A percentile compares a stretch with the other conserved stretches of the same genome.
These are phyloP conservation scores for Psix sp. DNA, from an alignment of 1,140 invertebrate species.

Conservation along the genomic window DNA sequence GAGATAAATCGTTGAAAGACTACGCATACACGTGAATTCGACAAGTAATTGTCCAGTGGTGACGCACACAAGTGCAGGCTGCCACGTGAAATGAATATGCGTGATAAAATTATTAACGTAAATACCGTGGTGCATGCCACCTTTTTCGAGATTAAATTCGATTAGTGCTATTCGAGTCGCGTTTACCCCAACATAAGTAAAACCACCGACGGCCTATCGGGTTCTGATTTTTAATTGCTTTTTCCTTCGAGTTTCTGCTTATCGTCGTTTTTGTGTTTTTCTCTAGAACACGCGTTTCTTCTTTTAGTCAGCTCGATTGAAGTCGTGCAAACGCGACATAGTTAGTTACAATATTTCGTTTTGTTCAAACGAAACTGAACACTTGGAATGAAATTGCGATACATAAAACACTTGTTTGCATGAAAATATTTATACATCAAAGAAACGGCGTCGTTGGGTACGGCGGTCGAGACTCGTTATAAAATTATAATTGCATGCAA, in stretches of 20 bases:
- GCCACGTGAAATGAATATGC: slow-evolving; percentile 53
- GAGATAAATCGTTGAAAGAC: slow-evolving; percentile 59
- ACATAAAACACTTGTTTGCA: too few relatives aligned
- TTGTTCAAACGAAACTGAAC: too few relatives aligned
- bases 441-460: too few relatives aligned
- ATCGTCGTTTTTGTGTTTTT: slow-evolving; percentile 52
- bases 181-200: slow-evolving; percentile 59
- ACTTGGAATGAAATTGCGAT: too few relatives aligned
- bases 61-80: slow-evolving; percentile 34
- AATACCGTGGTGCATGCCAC: slow-evolving; percentile 69
- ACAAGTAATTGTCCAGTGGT: slow-evolving; percentile 62
- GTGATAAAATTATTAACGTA: slow-evolving; percentile 74
- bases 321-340: too few relatives aligned
- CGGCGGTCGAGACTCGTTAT: too few relatives aligned
- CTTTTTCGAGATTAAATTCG: slow-evolving; percentile 67
- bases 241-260: slow-evolving; percentile 61
- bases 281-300: slow-evolving; percentile 45
- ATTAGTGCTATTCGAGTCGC: slow-evolving; percentile 66
- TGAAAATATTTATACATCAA: too few relatives aligned
- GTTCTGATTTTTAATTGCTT: slow-evolving; percentile 67
- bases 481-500: too few relatives aligned
- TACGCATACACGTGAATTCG: slow-evolving; percentile 48
- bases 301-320: slow-evolving; percentile 8
- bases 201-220: slow-evolving; percentile 57
- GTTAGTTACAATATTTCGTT: slow-evolving; percentile 11